Percentiles rank a stretch among this genome's conserved stretches.
These are phyloP conservation scores for Gobio occitaniae DNA, from an alignment of 2,797 vertebrate genomes.

Conservation along the genomic window DNA sequence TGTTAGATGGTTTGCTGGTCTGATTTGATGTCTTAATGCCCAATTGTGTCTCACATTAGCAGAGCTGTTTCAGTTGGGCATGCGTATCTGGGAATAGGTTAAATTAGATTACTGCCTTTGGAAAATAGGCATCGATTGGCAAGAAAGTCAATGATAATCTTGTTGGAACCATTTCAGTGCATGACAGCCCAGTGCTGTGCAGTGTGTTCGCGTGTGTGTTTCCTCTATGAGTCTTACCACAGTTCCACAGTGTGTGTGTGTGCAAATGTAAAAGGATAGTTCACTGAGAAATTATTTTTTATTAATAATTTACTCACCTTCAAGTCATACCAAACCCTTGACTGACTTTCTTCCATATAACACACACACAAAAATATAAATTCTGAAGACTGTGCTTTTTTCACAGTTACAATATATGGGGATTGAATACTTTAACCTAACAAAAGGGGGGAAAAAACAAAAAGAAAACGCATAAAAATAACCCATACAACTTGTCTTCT, in stretches of 20 bases:
- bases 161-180: conserved; percentile 59
- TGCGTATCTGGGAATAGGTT: conserved; percentile 59
- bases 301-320: not conserved
- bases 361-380: not conserved
- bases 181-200: conserved; percentile 42
- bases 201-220: not conserved
- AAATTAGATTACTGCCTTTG: conserved; percentile 65
- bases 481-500: not conserved
- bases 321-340: not conserved
- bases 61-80: conserved; percentile 60
- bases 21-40: conserved; percentile 70
- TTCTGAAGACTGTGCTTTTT: not conserved
- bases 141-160: conserved; percentile 75
- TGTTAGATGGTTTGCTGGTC: conserved; percentile 65
- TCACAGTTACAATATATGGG: not conserved
- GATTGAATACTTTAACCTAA: not conserved
- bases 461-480: not conserved
- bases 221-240: conserved; percentile 35
- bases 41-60: conserved; percentile 73
- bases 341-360: not conserved
- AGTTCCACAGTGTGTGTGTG: not conserved
- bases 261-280: not conserved
- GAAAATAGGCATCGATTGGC: conserved; percentile 70
- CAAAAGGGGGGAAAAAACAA: too few relatives aligned
- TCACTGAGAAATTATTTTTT: not conserved